Conservation (phyloP, 2,797 vertebrate genomes). For the Silurus lanzhouensis region DNA sequence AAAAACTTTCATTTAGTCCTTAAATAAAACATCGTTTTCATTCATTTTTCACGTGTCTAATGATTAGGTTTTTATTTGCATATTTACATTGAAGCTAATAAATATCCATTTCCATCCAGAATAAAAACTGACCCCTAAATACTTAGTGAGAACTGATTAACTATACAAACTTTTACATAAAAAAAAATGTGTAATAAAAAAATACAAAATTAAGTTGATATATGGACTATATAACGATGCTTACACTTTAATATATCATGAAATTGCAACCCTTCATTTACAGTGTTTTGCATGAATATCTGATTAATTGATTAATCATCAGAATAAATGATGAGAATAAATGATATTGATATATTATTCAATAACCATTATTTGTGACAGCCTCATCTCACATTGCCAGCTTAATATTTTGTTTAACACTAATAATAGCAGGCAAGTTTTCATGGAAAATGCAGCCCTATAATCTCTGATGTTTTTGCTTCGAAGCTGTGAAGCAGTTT, state of each 20-base stretch:
- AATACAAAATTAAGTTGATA: too few species aligned
- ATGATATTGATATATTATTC: neutral
- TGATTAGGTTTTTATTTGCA: neutral
- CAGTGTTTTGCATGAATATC: too few species aligned
- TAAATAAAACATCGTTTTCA: neutral
- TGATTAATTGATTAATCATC: neutral
- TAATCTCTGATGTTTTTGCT: slow-evolving; percentile 1
- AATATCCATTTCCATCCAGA: neutral
- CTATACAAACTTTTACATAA: neutral
- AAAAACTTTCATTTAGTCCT: neutral
- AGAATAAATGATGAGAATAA: neutral
- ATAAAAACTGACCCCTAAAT: neutral
- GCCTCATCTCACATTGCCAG: neutral
- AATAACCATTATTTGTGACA: neutral
- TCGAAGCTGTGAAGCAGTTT: neutral
- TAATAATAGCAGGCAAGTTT: neutral
- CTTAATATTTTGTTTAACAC: neutral
- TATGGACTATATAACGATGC: too few species aligned
- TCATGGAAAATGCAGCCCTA: neutral
- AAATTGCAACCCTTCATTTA: too few species aligned
- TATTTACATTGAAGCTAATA: neutral
- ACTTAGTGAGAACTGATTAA: neutral
- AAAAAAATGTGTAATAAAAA: neutral
- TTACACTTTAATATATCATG: too few species aligned
- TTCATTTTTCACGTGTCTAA: neutral